Conservation (phyloP, 2,888 invertebrate genomes). For the Aphodius granarius region DNA sequence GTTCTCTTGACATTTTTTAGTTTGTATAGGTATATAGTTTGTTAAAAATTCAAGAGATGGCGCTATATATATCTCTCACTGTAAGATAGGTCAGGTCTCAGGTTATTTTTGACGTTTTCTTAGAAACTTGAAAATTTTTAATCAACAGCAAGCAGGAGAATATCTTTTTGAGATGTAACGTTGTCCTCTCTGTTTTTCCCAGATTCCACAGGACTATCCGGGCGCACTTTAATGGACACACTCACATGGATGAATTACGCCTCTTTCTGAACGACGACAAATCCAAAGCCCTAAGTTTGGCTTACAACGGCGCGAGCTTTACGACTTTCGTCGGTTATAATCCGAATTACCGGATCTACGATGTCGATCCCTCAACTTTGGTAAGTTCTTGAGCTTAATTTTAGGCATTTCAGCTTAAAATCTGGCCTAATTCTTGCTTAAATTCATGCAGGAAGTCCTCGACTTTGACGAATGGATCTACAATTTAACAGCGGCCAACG, state of each 20-base stretch:
- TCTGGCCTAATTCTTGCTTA: not conserved
- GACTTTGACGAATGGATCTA: constrained; percentile 74
- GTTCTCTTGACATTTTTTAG: too few relatives aligned
- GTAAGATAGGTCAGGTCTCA: too few relatives aligned
- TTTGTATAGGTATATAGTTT: too few relatives aligned
- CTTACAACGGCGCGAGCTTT: constrained; percentile 66
- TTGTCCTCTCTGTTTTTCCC: too few relatives aligned
- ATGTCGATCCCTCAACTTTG: constrained; percentile 40
- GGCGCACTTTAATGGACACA: constrained; percentile 84
- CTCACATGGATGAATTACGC: constrained; percentile 75
- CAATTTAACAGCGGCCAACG: constrained; percentile 75
- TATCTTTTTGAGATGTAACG: too few relatives aligned
- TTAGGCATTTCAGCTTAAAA: not conserved
- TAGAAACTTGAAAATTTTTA: too few relatives aligned
- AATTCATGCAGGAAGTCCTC: constrained; percentile 58
- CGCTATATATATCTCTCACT: too few relatives aligned
- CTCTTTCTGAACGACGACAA: constrained; percentile 65
- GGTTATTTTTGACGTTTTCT: too few relatives aligned
- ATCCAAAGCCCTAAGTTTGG: constrained; percentile 63
- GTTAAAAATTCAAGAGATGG: too few relatives aligned
- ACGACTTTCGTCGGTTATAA: constrained; percentile 65
- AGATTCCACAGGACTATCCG: constrained; percentile 75
- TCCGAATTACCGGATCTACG: constrained; percentile 57
- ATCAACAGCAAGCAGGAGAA: too few relatives aligned
- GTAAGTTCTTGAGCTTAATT: constrained; percentile 34